A percentile compares a stretch with the other conserved stretches of the same genome.
Conservation (phyloP, 2,113 vertebrate species). For the Lophochroa leadbeateri region DNA sequence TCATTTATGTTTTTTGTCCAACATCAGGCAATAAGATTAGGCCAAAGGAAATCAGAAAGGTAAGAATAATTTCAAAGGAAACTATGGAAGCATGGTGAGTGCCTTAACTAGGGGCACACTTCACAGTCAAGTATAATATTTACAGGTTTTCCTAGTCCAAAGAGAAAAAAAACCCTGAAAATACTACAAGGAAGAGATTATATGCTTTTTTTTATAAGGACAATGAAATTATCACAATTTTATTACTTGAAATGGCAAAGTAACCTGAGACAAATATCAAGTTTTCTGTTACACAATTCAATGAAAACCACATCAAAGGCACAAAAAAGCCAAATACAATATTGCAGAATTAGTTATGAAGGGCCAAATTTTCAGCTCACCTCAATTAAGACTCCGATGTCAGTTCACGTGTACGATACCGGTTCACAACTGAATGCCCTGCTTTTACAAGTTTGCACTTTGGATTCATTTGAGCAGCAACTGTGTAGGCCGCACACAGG, state of each 20-base stretch:
- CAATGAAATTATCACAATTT: background rate
- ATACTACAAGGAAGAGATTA: background rate
- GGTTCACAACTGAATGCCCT: background rate
- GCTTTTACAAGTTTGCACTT: background rate
- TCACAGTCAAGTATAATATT: background rate
- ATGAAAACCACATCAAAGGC: background rate
- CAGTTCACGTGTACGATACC: background rate
- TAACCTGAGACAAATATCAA: background rate
- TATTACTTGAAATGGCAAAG: background rate
- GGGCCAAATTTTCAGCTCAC: slow-evolving; percentile 42
- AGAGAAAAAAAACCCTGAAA: background rate
- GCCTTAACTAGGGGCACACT: background rate
- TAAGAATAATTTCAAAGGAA: background rate
- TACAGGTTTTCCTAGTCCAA: background rate
- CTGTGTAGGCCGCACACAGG: rapidly evolving
- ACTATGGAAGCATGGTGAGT: background rate
- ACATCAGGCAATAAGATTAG: background rate
- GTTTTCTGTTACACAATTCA: background rate
- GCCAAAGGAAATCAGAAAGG: background rate
- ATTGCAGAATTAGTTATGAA: background rate
- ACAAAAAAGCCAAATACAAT: background rate
- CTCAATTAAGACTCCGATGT: background rate
- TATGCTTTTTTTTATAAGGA: background rate
- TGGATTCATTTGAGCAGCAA: background rate
- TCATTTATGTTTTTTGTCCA: background rate